These are phyloP conservation scores for Trichogramma pretiosum DNA, from an alignment of 1,140 invertebrate genomes.

Conservation along the genomic window DNA sequence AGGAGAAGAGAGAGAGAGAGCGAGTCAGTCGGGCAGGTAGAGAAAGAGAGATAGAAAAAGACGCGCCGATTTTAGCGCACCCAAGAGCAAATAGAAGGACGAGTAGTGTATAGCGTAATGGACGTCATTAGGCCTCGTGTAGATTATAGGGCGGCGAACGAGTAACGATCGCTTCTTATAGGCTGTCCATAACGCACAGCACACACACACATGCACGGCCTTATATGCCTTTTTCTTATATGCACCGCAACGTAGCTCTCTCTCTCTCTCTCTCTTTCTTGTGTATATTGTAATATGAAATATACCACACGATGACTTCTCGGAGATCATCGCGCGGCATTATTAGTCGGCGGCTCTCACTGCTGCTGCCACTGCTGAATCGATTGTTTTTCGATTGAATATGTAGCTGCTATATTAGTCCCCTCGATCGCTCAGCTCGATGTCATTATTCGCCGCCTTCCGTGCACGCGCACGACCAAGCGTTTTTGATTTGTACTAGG, in stretches of 20 bases:
- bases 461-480: no score
- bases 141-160: conserved; percentile 48
- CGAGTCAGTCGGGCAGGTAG: not conserved
- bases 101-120: conserved; percentile 42
- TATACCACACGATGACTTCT: conserved; percentile 13
- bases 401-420: no score
- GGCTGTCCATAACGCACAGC: conserved; percentile 32
- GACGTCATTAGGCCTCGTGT: conserved; percentile 46
- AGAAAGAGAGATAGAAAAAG: conserved; percentile 16
- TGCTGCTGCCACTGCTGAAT: not conserved
- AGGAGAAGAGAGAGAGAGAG: not conserved
- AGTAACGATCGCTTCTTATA: conserved; percentile 49
- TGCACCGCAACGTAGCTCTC: not conserved
- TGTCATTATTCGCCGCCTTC: no score
- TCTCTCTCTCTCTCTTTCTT: not conserved
- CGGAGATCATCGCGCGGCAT: conserved; percentile 1
- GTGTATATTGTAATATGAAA: not conserved
- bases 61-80: conserved; percentile 29
- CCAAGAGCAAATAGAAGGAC: conserved; percentile 28
- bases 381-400: conserved; percentile 14
- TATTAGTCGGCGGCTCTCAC: not conserved
- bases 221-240: no score
- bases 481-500: no score
- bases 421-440: no score
- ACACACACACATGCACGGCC: not conserved